phyloP scores from a whole-genome alignment of 2,113 vertebrate species.

The Hystrix cristata region DNA sequence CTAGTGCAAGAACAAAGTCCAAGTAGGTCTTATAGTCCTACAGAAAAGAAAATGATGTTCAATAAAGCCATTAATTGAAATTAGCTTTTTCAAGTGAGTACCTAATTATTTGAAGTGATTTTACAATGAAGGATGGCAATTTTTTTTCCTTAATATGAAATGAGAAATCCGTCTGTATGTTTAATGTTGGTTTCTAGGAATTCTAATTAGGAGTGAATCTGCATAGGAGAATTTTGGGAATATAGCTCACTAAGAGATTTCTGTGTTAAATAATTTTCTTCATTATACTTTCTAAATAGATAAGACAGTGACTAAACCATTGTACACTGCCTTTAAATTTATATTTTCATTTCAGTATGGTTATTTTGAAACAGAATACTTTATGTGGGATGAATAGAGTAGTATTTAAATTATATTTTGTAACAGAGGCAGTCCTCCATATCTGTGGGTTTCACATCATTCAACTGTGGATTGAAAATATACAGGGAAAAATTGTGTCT shows the following conservation, averaged over 20 bases:
- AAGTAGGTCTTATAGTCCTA: slow-evolving; percentile 99
- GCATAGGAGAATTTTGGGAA: not conserved
- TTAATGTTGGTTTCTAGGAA: slow-evolving; percentile 61
- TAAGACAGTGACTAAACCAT: slow-evolving; percentile 47
- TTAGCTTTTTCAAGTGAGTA: slow-evolving; percentile 77
- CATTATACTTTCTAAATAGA: slow-evolving; percentile 30
- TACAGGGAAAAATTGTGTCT: not conserved
- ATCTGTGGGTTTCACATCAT: not conserved
- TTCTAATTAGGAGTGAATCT: slow-evolving; percentile 14
- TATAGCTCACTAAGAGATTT: slow-evolving; percentile 8
- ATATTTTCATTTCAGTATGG: slow-evolving; percentile 22
- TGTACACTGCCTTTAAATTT: slow-evolving; percentile 20
- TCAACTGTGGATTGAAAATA: not conserved
- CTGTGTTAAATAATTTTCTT: slow-evolving; percentile 13
- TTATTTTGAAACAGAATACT: not conserved
- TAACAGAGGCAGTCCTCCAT: not conserved
- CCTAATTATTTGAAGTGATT: slow-evolving; percentile 45
- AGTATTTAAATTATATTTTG: slow-evolving; percentile 40
- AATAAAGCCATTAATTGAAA: slow-evolving; percentile 82
- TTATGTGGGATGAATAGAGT: slow-evolving; percentile 12
- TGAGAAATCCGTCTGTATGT: slow-evolving; percentile 2
- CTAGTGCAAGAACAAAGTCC: slow-evolving; percentile 98
- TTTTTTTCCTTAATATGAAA: slow-evolving; percentile 24
- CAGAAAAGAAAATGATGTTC: slow-evolving; percentile 82
- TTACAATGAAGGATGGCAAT: slow-evolving; percentile 35